Conservation (phyloP, 2,888 invertebrate genomes). For the Sesia apiformis region DNA sequence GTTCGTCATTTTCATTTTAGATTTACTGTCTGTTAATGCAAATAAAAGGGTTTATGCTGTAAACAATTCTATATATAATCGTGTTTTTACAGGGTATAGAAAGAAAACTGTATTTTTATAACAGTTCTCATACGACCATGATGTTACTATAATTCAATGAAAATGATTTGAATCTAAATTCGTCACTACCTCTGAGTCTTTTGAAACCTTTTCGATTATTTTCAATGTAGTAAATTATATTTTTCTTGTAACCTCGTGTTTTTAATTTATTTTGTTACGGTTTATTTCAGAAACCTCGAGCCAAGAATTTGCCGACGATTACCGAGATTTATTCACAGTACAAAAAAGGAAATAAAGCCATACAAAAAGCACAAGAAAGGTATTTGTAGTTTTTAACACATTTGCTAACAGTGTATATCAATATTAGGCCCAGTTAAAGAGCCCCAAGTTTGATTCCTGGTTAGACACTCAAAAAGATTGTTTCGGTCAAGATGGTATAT, state of each 20-base stretch:
- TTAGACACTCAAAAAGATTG: too few species aligned
- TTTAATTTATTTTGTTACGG: constrained; percentile 2
- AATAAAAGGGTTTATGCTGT: too few species aligned
- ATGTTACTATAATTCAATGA: too few species aligned
- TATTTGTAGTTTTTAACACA: constrained; percentile 4
- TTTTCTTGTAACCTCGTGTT: neutral
- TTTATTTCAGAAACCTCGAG: constrained; percentile 71
- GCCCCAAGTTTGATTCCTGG: too few species aligned
- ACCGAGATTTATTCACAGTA: constrained; percentile 74
- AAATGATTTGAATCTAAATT: constrained; percentile 3
- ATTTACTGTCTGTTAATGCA: neutral
- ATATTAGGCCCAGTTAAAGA: too few species aligned
- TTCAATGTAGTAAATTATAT: too few species aligned
- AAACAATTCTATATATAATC: neutral
- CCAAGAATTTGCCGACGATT: constrained; percentile 79
- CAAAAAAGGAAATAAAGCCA: constrained; percentile 41
- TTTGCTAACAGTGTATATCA: too few species aligned
- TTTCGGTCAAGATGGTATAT: too few species aligned
- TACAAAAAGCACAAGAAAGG: constrained; percentile 19
- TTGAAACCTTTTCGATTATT: neutral
- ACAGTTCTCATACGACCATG: too few species aligned
- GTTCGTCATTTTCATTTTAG: constrained; percentile 13
- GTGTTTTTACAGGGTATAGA: neutral
- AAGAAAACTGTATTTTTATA: too few species aligned
- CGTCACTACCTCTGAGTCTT: constrained; percentile 17